phyloP scores from a whole-genome alignment of 1,140 invertebrate species.

The Aphis gossypii region DNA sequence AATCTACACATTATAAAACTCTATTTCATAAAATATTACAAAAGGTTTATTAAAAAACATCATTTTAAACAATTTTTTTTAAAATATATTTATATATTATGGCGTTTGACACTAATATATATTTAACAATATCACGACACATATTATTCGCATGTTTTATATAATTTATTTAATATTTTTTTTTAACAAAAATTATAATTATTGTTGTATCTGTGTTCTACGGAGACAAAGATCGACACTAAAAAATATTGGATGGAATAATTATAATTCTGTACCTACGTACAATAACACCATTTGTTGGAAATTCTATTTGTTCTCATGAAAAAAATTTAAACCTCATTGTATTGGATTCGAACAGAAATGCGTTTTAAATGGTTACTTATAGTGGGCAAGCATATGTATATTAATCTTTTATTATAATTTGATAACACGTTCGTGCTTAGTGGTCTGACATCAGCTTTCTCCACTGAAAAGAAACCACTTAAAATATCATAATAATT shows the following conservation, averaged over 20 bases:
- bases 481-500: constrained; percentile 13
- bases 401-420: constrained; percentile 27
- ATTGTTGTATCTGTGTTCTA: not conserved
- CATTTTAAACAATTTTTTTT: too few relatives aligned
- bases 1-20: too few relatives aligned
- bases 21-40: too few relatives aligned
- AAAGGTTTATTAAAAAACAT: too few relatives aligned
- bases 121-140: not conserved
- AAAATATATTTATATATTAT: too few relatives aligned
- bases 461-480: not conserved
- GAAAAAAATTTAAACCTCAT: not conserved
- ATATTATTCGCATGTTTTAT: not conserved
- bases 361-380: constrained; percentile 24
- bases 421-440: not conserved
- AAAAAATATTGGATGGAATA: not conserved
- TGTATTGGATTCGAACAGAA: not conserved
- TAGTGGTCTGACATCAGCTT: constrained; percentile 4
- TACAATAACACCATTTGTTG: not conserved
- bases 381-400: not conserved
- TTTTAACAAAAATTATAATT: not conserved
- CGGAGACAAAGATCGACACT: not conserved
- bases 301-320: not conserved
- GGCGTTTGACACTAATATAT: too few relatives aligned
- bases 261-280: not conserved
- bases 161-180: not conserved